A percentile compares a stretch with the other conserved stretches of the same genome.
Conservation (phyloP, 2,888 invertebrate species). For the Lacanobia wlatinum region DNA sequence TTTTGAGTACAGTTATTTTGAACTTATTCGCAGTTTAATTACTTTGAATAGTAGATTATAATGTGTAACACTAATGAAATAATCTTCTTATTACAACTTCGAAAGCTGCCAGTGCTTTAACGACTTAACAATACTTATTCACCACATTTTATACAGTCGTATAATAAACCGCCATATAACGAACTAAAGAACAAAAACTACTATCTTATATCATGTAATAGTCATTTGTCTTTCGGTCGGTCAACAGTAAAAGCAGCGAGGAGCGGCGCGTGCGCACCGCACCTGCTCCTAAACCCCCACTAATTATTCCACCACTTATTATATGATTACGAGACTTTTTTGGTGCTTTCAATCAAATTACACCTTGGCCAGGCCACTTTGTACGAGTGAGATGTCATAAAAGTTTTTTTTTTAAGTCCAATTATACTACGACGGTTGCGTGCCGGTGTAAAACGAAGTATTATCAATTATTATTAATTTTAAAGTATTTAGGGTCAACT, state of each 20-base stretch:
- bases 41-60: background rate
- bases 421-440: conserved; percentile 77
- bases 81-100: background rate
- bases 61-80: background rate
- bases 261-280: conserved; percentile 70
- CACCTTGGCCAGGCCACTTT: conserved; percentile 88
- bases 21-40: conserved; percentile 25
- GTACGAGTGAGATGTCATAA: conserved; percentile 90
- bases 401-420: conserved; percentile 79
- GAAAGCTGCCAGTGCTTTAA: conserved; percentile 44
- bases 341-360: conserved; percentile 91
- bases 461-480: conserved; percentile 72
- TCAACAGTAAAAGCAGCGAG: conserved; percentile 68
- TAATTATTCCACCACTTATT: conserved; percentile 90
- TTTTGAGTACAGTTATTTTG: conserved; percentile 38
- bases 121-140: conserved; percentile 53
- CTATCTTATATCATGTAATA: conserved; percentile 68
- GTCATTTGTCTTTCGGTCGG: conserved; percentile 77
- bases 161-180: conserved; percentile 44
- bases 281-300: conserved; percentile 88
- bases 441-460: conserved; percentile 84
- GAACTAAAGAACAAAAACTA: conserved; percentile 54
- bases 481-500: conserved; percentile 51
- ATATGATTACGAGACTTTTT: conserved; percentile 90
- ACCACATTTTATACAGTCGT: conserved; percentile 57